Evolutionary conservation across 2,113 vertebrate genomes (phyloP), one percentile per base, ranked within the genome.

Genomic region (Holacanthus passer): DNA sequence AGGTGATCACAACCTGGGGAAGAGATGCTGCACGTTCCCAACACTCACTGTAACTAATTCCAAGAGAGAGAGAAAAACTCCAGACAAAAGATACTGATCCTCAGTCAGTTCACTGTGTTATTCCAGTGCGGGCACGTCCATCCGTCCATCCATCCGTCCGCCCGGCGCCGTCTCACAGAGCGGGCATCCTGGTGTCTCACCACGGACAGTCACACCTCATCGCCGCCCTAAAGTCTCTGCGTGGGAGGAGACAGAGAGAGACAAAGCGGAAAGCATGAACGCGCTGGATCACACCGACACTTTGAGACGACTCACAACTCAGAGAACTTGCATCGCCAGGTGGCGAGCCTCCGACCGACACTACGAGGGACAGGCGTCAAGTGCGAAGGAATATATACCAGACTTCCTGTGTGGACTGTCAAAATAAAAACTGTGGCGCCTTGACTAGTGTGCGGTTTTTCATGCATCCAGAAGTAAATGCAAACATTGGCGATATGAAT

Each of bases 1-100:
- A 97, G 85, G 94, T 84, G 74, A 87, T 55, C 73, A 39, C 24
- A 73, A 76, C 65, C 82, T 31, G 20, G 65, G 60, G 68, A 56
- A 73, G 2, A 45, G 84, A 88, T 87, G 85, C 73, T 68, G 71
- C 87, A 77, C 68, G 87, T 85, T 47, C 73, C 64, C 72, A 35
- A 58, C 74, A 64, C 77, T 67, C 58, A 84, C 39, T 85, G 89
- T 50, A 82, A 70, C 83, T n/a, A 77, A 94, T 91, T 87, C 94
- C 90, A 85, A 31, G 72, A 22, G n/a, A 59, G 52, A 39, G 52
- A 24, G 48, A 52, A 29, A 70, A 85, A 88, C 88, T 90, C 84
- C 83, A 58, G 75, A 63, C 16, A 47, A 52, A 64, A 72, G 16
- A 50, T 37, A 53, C 31, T 4, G 71, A 85, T 91, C 88, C 90